Evolutionary conservation across 2,888 invertebrate species (phyloP).

Genomic region (Fragum sueziense): DNA sequence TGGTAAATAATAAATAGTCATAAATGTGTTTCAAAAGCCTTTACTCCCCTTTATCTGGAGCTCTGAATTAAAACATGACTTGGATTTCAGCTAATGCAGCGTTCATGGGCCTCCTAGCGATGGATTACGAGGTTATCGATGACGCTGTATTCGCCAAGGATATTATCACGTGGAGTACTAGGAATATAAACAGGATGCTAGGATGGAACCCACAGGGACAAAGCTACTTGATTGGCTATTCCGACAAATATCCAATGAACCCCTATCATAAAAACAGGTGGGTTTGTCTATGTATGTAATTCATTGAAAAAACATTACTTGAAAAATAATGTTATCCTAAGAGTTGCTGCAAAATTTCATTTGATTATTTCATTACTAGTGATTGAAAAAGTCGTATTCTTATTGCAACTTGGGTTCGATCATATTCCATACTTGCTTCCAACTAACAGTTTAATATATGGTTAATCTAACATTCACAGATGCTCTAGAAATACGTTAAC

Average conservation of each 20-base stretch:
- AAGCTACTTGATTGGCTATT: constrained; percentile 42
- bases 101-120: constrained; percentile 20
- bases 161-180: constrained; percentile 12
- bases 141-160: background rate
- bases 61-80: too few relatives aligned
- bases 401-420: too few relatives aligned
- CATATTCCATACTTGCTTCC: too few relatives aligned
- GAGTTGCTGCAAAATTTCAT: too few relatives aligned
- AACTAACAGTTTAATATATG: too few relatives aligned
- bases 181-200: constrained; percentile 39
- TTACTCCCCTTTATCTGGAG: too few relatives aligned
- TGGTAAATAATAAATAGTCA: too few relatives aligned
- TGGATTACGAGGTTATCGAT: constrained; percentile 4
- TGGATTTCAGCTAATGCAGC: constrained; percentile 43
- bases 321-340: background rate
- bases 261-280: constrained; percentile 41
- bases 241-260: constrained; percentile 10
- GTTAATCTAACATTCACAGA: too few relatives aligned
- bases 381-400: too few relatives aligned
- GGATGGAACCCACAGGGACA: constrained; percentile 23
- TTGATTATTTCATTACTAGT: too few relatives aligned
- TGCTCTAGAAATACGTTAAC: too few relatives aligned
- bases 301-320: background rate
- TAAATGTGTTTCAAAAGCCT: too few relatives aligned
- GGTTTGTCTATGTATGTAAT: background rate